Evolutionary conservation across 2,113 vertebrate genomes (phyloP), one percentile per base, ranked within the genome.

Genomic region (Fulmarus glacialis): DNA sequence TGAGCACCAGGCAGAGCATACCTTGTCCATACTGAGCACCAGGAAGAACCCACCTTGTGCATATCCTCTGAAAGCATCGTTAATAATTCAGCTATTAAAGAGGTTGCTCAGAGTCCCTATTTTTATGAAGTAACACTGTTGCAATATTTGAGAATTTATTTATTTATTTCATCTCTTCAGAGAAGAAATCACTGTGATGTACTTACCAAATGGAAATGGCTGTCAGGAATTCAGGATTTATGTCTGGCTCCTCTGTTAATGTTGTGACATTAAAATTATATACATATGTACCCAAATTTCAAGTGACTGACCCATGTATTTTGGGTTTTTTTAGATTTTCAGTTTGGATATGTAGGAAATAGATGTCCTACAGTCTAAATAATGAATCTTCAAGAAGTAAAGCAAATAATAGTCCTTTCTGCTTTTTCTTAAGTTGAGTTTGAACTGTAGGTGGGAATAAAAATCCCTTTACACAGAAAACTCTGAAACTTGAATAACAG

Each of bases 251-350:
- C 24, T 56, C 20, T 59, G 36, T 24, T 52, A 17, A 30, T 9
- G 1, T 8, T n/a, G 12, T 67, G 40, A 50, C 8, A 42, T 0
- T 0, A 34, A 81, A 87, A 50, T 21, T 3, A 40, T 40, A 40
- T 40, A 22, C 29, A 62, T 7, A 32, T 7, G 45, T n/a, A 20
- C 5, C 12, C 14, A 43, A 17, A 29, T 73, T 68, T 64, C 20
- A 56, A 84, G 11, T 15, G 27, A 0, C 2, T 15, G 27, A 0
- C 2, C 5, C 0, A 0, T 30, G 18, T 24, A 18, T 89, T 87
- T 47, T 8, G 22, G 15, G 8, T 0, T 5, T 40, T 48, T 72
- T 55, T 5, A 22, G 3, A 6, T 71, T 58, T 63, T 45, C 9
- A 19, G 0, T 59, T 59, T 11, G 6, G 15, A 75, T 68, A 27